Conservation (phyloP, 2,797 vertebrate species). For the Tragopan temminckii region DNA sequence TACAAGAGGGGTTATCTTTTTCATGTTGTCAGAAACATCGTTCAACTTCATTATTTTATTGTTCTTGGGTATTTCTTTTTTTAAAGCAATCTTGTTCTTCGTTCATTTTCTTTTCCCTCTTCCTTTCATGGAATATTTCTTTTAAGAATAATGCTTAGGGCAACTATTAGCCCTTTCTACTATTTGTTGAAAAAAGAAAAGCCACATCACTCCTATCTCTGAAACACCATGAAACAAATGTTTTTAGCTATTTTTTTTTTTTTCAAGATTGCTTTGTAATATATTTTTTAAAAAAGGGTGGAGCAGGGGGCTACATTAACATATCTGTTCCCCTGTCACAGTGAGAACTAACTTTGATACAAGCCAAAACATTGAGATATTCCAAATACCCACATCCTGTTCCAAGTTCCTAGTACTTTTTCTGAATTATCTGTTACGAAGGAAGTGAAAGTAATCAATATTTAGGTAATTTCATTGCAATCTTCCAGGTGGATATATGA, state of each 20-base stretch:
- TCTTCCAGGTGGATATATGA: neutral
- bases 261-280: neutral
- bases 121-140: neutral
- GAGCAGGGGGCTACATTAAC: neutral
- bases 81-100: neutral
- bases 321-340: neutral
- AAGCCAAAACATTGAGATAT: neutral
- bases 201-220: neutral
- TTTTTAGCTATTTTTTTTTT: neutral
- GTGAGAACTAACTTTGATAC: neutral
- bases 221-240: neutral
- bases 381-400: neutral
- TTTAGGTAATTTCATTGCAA: neutral
- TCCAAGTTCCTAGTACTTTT: neutral
- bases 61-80: neutral
- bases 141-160: neutral
- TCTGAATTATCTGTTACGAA: neutral
- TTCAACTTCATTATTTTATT: neutral
- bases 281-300: neutral
- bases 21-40: neutral
- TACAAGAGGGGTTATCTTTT: conserved; percentile 47
- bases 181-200: neutral
- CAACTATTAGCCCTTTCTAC: neutral
- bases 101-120: neutral
- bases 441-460: neutral